These are phyloP conservation scores for Vultur gryphus DNA, from an alignment of 2,797 vertebrate genomes.

Conservation along the genomic window DNA sequence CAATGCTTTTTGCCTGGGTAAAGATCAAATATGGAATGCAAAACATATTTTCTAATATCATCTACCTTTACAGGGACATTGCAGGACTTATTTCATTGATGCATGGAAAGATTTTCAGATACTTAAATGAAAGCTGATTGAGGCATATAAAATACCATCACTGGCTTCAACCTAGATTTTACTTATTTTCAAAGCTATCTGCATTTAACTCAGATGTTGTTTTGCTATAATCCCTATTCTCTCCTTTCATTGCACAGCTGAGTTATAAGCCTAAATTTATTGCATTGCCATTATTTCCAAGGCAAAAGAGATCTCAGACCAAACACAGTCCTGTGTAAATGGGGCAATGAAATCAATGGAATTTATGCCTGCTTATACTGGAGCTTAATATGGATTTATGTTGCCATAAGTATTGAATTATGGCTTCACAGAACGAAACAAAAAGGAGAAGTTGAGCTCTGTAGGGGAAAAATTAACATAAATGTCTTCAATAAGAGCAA, in stretches of 20 bases:
- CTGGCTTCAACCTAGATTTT: background rate
- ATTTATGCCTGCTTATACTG: slow-evolving; percentile 54
- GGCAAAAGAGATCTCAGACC: slow-evolving; percentile 11
- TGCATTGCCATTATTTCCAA: slow-evolving; percentile 35
- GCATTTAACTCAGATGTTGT: background rate
- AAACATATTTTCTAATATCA: background rate
- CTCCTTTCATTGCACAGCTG: slow-evolving; percentile 14
- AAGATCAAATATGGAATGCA: background rate
- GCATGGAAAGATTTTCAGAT: background rate
- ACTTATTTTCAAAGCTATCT: background rate
- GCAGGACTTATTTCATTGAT: background rate
- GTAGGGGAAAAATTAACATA: slow-evolving; percentile 41
- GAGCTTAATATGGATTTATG: slow-evolving; percentile 50
- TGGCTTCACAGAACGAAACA: slow-evolving; percentile 40
- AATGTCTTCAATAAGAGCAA: slow-evolving; percentile 25
- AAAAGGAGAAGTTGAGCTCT: slow-evolving; percentile 57
- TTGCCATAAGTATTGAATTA: slow-evolving; percentile 56
- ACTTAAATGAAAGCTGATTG: background rate
- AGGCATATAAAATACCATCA: background rate
- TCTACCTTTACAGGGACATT: background rate
- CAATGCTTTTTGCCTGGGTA: background rate
- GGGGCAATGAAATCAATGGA: slow-evolving; percentile 35
- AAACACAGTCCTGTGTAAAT: background rate
- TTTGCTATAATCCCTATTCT: background rate
- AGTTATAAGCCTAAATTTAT: slow-evolving; percentile 42